These are phyloP conservation scores for Mechanitis messenoides DNA, from an alignment of 2,888 invertebrate species.

Conservation along the genomic window DNA sequence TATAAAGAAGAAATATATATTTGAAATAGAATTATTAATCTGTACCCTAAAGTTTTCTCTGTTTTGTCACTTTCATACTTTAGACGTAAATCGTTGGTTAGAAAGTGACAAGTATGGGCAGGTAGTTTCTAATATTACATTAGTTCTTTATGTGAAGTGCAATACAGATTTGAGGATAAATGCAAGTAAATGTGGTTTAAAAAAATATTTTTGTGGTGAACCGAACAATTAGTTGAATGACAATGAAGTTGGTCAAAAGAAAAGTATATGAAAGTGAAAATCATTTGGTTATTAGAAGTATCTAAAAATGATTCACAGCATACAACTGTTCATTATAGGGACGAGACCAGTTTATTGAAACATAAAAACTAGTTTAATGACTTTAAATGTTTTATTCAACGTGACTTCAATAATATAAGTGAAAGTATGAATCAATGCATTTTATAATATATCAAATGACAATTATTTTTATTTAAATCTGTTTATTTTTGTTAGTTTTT, in stretches of 20 bases:
- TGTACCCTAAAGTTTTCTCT: no score
- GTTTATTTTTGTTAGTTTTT: constrained; percentile 3
- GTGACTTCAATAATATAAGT: neutral
- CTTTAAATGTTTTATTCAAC: neutral
- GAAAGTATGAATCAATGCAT: neutral
- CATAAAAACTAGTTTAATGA: neutral
- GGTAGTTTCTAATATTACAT: no score
- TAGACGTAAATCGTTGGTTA: no score
- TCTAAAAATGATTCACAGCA: no score
- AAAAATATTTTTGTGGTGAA: neutral
- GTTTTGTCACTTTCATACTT: no score
- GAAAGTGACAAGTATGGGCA: no score
- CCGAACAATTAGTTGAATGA: neutral
- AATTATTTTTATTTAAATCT: neutral
- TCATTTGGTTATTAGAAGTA: no score
- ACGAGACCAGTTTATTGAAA: neutral
- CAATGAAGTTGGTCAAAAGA: neutral
- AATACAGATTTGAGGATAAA: neutral
- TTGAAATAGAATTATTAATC: no score
- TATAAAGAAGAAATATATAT: no score
- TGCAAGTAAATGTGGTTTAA: neutral
- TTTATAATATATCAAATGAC: neutral
- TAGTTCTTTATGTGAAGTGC: neutral
- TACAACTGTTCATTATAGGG: no score
- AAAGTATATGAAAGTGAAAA: neutral